A percentile compares a stretch with the other conserved stretches of the same genome.
Conservation (phyloP, 2,113 vertebrate species). For the Bambusicola thoracicus region DNA sequence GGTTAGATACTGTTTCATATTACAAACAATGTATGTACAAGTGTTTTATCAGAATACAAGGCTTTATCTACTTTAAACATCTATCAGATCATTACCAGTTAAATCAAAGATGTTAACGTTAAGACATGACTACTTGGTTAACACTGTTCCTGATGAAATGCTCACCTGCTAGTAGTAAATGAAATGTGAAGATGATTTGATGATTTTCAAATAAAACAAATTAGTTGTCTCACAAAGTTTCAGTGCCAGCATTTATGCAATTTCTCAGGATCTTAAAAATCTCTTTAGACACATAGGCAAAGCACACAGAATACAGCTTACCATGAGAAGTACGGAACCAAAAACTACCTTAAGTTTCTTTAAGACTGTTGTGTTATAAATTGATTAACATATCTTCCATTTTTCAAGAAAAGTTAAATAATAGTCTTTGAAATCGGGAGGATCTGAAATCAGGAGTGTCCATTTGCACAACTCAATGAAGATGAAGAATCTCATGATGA, state of each 20-base stretch:
- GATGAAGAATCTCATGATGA: background rate
- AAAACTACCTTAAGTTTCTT: background rate
- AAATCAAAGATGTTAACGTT: constrained; percentile 6
- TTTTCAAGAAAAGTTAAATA: background rate
- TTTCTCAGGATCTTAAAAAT: background rate
- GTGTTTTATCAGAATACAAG: background rate
- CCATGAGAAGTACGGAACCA: background rate
- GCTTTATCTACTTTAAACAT: background rate
- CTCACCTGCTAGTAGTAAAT: background rate
- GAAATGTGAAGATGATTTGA: background rate
- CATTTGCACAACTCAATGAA: background rate
- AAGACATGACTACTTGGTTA: constrained; percentile 23
- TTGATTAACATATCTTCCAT: background rate
- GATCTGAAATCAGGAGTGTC: background rate
- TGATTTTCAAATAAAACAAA: background rate
- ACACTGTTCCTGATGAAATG: background rate
- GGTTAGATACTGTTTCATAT: background rate
- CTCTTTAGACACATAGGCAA: background rate
- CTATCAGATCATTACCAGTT: background rate
- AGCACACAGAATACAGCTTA: background rate
- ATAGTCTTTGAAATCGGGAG: background rate
- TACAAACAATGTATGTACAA: background rate
- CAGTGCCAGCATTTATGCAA: background rate
- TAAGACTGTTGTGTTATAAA: background rate
- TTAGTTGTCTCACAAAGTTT: background rate